A percentile compares a stretch with the other conserved stretches of the same genome.
phyloP scores from a whole-genome alignment of 2,888 invertebrate species.

The Drosophila pseudotakahashii region DNA sequence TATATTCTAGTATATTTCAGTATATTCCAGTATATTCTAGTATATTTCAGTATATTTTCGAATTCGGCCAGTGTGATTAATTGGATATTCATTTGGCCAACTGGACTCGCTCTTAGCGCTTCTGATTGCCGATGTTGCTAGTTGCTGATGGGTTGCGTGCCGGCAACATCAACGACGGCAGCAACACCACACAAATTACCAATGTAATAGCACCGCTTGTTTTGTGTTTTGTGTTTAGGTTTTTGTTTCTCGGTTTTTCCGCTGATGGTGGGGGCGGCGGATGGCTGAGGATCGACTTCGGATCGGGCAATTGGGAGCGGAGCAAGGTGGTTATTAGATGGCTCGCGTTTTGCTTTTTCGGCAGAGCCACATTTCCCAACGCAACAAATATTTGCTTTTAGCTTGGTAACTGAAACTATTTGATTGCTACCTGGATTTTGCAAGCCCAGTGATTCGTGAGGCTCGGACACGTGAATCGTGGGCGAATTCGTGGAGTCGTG shows the following conservation, averaged over 20 bases:
- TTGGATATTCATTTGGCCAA: conserved; percentile 24
- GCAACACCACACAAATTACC: conserved; percentile 16
- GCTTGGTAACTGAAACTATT: conserved; percentile 38
- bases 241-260: not conserved
- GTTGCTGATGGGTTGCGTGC: conserved; percentile 10
- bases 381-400: conserved; percentile 59
- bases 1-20: too few relatives aligned
- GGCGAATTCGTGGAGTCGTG: conserved; percentile 13
- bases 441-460: conserved; percentile 6
- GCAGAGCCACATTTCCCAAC: conserved; percentile 63
- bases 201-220: conserved; percentile 32
- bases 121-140: conserved; percentile 16
- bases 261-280: conserved; percentile 16
- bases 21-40: too few relatives aligned
- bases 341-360: conserved; percentile 54
- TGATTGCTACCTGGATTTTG: conserved; percentile 30
- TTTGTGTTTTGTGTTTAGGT: conserved; percentile 7
- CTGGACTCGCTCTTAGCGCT: conserved; percentile 7
- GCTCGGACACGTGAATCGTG: conserved; percentile 5
- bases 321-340: conserved; percentile 62
- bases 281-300: conserved; percentile 1
- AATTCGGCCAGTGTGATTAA: conserved; percentile 5
- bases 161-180: conserved; percentile 22
- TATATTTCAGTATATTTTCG: not conserved
- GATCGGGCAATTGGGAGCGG: conserved; percentile 18